Evolutionary conservation across 2,888 invertebrate species (phyloP).

Genomic region (Drosophila multiciliata): DNA sequence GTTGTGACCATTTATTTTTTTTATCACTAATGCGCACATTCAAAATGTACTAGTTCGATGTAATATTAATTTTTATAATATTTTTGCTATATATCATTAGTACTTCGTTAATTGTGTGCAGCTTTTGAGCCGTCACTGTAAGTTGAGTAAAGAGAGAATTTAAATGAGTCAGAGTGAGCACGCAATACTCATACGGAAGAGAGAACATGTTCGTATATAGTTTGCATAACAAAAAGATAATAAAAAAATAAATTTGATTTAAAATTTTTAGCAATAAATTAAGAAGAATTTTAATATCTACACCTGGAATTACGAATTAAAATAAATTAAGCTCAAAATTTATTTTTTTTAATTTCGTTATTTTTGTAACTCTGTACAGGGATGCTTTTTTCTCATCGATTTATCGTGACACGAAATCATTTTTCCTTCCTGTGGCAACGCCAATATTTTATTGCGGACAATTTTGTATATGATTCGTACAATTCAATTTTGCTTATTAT

Average conservation of each 20-base stretch:
- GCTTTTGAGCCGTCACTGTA: slow-evolving; percentile 32
- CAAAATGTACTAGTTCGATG: background rate
- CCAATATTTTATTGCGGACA: slow-evolving; percentile 23
- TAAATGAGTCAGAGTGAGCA: slow-evolving; percentile 40
- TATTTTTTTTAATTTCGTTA: slow-evolving; percentile 10
- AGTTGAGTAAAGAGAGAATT: slow-evolving; percentile 26
- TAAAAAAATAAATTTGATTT: background rate
- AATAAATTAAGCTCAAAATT: slow-evolving; percentile 8
- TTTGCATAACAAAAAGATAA: slow-evolving; percentile 7
- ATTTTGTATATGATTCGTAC: slow-evolving; percentile 36
- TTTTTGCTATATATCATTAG: background rate
- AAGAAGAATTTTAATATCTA: background rate
- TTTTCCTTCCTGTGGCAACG: slow-evolving; percentile 18
- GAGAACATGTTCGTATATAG: slow-evolving; percentile 19
- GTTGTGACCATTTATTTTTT: background rate
- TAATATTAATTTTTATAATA: background rate
- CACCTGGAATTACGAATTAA: background rate
- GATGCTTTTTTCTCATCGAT: slow-evolving; percentile 14
- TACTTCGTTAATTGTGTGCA: background rate
- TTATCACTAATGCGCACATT: background rate
- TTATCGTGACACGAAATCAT: background rate
- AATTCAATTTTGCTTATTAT: slow-evolving; percentile 15
- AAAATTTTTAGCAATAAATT: background rate
- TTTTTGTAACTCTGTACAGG: slow-evolving; percentile 3
- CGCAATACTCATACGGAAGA: slow-evolving; percentile 32